Evolutionary conservation across 2,113 vertebrate species (phyloP), one percentile per base, ranked within the genome.

Genomic region (Hystrix brachyura): DNA sequence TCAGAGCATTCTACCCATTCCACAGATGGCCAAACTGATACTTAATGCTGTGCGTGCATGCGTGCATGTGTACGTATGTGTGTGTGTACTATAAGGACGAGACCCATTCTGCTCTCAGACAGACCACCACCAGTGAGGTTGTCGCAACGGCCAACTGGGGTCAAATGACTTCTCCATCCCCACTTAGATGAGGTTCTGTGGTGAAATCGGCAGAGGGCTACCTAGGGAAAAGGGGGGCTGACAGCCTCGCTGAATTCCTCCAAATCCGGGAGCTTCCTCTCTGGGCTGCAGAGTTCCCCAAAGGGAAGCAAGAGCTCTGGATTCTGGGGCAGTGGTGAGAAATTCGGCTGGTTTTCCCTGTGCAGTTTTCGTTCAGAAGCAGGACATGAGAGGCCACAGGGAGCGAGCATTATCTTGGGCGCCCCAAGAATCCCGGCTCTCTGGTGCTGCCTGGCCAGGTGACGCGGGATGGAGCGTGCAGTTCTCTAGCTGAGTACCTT

Each of bases 391-490:
- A 19, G 29, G 87, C 53, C 34, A 32, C 7, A 90, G 67, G 57
- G 10, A 8, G 8, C 2, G 10, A 34, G 69, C 23, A 21, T 13
- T 85, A 29, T 48, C 18, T 48, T 38, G 79, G 19, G 80, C 46
- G 51, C 57, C 46, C 46, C 13, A 29, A 11, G 57, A 57, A 59
- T 15, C 72, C 55, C 78, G 29, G 82, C 14, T 19, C 55, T 65
- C 25, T 29, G 19, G 62, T 12, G 27, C 38, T 83, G 62, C 27
- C 51, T 32, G 62, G 48, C 21, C 6, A 23, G 48, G 48, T 1
- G 29, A 43, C 3, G 11, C 0, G 13, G 11, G 14, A 3, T 13
- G 23, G 1, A 1, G 5, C 7, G 12, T 21, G 10, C 48, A 11
- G 11, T 57, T 65, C 80, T 74, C 81, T 51, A 55, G 55, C 79